These are phyloP conservation scores for Platanista minor DNA, from an alignment of 2,113 vertebrate species.

Conservation along the genomic window DNA sequence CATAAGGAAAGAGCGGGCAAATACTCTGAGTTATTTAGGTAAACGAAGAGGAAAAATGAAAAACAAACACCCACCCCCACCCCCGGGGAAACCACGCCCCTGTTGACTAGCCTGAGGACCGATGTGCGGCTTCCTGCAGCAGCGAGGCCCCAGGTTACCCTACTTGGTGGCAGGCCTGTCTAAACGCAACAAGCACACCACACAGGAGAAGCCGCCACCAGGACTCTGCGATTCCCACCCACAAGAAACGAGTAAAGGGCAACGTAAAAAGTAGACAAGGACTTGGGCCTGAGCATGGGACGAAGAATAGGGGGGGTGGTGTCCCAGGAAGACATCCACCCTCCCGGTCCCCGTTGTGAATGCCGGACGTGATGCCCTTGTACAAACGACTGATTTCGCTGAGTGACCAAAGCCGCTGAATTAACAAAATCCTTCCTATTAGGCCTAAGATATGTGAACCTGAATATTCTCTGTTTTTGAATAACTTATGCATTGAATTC, in stretches of 20 bases:
- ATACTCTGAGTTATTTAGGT: no score
- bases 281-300: not conserved
- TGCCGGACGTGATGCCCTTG: not conserved
- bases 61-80: not conserved
- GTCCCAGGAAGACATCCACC: not conserved
- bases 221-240: not conserved
- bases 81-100: not conserved
- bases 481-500: not conserved
- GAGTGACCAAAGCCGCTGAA: no score
- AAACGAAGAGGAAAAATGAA: not conserved
- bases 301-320: no score
- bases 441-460: not conserved
- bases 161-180: not conserved
- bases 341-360: not conserved
- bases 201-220: accelerated
- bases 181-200: not conserved
- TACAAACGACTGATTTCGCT: not conserved
- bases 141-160: not conserved
- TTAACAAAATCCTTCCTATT: not conserved
- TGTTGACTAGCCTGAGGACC: not conserved
- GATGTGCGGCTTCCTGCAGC: not conserved
- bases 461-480: not conserved
- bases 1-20: not conserved
- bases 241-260: not conserved
- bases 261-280: not conserved